Evolutionary conservation across 2,888 invertebrate species (phyloP).

Genomic region (Andrena haemorrhoa): DNA sequence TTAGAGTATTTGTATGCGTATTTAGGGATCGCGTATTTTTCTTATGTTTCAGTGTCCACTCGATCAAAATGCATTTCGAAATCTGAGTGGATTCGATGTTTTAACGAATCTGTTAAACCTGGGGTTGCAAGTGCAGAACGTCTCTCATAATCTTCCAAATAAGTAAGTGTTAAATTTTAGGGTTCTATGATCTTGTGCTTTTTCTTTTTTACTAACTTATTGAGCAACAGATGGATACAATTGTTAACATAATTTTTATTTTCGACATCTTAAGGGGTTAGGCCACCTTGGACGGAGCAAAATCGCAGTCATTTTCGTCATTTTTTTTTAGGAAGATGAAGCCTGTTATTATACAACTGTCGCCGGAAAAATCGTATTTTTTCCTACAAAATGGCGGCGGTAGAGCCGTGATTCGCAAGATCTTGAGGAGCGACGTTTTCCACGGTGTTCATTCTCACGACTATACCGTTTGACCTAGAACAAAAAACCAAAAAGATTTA

Average conservation of each 20-base stretch:
- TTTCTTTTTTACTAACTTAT: background rate
- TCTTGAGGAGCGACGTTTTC: no score
- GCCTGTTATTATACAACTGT: no score
- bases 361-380: no score
- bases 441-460: no score
- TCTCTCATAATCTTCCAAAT: slow-evolving; percentile 88
- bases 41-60: slow-evolving; percentile 81
- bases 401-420: no score
- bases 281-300: no score
- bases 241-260: background rate
- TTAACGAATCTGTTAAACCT: slow-evolving; percentile 88
- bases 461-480: no score
- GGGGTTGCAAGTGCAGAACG: slow-evolving; percentile 87
- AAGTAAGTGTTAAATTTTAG: slow-evolving; percentile 82
- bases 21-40: slow-evolving; percentile 30
- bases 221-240: background rate
- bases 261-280: no score
- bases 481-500: no score
- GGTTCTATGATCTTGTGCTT: background rate
- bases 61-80: slow-evolving; percentile 86
- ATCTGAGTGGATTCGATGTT: slow-evolving; percentile 88
- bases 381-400: no score
- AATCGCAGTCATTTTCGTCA: no score
- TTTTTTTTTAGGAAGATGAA: no score
- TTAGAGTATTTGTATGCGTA: slow-evolving; percentile 5